These are phyloP conservation scores for Pristionchus exspectatus DNA, from an alignment of 2,888 invertebrate genomes.

Conservation along the genomic window DNA sequence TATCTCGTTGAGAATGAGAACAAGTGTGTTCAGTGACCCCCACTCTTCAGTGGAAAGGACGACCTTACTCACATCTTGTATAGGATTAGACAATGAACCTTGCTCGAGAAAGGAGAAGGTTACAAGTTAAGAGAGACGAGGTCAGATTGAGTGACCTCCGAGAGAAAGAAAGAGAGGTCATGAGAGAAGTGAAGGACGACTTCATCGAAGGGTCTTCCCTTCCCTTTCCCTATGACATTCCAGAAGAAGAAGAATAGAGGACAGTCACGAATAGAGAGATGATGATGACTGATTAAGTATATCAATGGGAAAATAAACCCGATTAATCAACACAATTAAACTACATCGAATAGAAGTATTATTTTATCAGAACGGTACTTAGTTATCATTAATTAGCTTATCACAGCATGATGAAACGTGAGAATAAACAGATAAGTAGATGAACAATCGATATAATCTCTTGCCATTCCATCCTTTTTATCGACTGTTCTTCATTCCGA, in stretches of 20 bases:
- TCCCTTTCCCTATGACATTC: background rate
- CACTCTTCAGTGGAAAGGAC: background rate
- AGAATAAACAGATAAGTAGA: background rate
- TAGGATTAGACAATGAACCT: conserved; percentile 35
- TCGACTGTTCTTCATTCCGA: conserved; percentile 51
- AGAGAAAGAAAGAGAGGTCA: background rate
- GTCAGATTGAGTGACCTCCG: conserved; percentile 23
- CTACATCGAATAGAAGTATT: background rate
- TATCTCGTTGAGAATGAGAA: too few species aligned
- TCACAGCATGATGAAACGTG: conserved; percentile 9
- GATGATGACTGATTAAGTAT: background rate
- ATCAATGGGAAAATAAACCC: background rate
- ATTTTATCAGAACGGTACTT: background rate
- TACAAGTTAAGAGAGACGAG: conserved; percentile 40
- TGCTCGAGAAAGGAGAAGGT: conserved; percentile 36
- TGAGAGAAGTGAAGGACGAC: background rate
- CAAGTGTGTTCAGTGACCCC: background rate
- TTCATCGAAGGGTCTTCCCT: background rate
- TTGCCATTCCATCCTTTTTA: background rate
- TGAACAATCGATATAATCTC: background rate
- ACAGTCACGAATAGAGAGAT: background rate
- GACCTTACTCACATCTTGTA: conserved; percentile 18
- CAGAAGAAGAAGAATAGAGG: background rate
- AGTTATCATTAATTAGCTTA: conserved; percentile 23
- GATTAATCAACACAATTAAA: background rate